phyloP scores from a whole-genome alignment of 2,888 invertebrate species.

The Apamea monoglypha region DNA sequence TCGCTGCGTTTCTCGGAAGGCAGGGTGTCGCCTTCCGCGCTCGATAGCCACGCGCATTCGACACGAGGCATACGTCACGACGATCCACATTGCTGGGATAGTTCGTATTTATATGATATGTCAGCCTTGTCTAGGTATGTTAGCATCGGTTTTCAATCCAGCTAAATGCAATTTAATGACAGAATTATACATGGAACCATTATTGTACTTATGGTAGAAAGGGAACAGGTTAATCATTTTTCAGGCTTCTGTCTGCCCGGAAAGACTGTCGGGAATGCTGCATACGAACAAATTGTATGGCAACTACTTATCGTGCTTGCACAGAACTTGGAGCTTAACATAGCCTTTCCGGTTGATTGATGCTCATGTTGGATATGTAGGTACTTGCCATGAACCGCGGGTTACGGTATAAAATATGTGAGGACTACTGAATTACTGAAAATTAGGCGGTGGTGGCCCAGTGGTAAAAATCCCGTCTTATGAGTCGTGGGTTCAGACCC shows the following conservation, averaged over 20 bases:
- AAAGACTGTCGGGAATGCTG: not conserved
- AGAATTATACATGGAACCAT: not conserved
- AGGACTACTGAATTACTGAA: not conserved
- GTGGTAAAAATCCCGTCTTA: not conserved
- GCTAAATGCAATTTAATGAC: not conserved
- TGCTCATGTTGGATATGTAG: not conserved
- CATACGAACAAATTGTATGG: not conserved
- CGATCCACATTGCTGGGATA: slow-evolving; percentile 41
- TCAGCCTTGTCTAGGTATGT: slow-evolving; percentile 6
- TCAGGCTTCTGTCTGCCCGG: not conserved
- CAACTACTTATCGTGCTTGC: not conserved
- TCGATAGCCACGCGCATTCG: slow-evolving; percentile 51
- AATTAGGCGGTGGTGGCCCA: not conserved
- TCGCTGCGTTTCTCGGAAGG: slow-evolving; percentile 77
- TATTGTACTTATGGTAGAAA: not conserved
- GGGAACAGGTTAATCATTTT: not conserved
- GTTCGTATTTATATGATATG: slow-evolving; percentile 23
- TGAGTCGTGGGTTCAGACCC: not conserved
- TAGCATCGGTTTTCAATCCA: slow-evolving; percentile 18
- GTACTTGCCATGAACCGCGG: not conserved
- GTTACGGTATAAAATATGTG: not conserved
- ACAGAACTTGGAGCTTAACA: not conserved
- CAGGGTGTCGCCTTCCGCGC: slow-evolving; percentile 76
- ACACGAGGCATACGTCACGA: slow-evolving; percentile 57
- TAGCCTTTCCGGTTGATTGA: not conserved